Percentiles rank a stretch among this genome's conserved stretches.
These are phyloP conservation scores for Melipona quadrifasciata DNA, from an alignment of 1,140 invertebrate genomes.

Conservation along the genomic window DNA sequence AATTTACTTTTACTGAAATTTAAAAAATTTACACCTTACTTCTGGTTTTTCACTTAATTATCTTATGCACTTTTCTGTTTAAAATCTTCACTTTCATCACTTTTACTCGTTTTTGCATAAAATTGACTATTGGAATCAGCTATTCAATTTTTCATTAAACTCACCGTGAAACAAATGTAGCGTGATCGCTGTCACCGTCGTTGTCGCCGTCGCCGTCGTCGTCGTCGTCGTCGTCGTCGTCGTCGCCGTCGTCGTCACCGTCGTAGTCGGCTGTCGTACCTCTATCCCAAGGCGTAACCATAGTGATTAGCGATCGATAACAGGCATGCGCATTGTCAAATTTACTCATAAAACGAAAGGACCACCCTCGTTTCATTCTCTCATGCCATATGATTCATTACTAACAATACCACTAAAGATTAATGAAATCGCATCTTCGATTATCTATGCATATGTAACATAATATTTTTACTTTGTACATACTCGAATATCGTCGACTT, in stretches of 20 bases:
- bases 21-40: neutral
- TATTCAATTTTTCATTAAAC: conserved; percentile 2
- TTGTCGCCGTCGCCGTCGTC: conserved; percentile 32
- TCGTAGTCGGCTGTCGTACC: conserved; percentile 50
- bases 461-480: neutral
- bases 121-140: neutral
- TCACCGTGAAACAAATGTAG: conserved; percentile 25
- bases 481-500: neutral
- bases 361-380: conserved; percentile 14
- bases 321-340: conserved; percentile 70
- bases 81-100: conserved; percentile 15
- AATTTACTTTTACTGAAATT: neutral
- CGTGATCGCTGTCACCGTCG: conserved; percentile 28
- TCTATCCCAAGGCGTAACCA: conserved; percentile 74
- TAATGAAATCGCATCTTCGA: conserved; percentile 6
- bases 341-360: conserved; percentile 24
- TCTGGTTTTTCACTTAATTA: neutral
- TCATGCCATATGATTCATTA: conserved; percentile 4
- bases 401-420: neutral
- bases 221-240: conserved; percentile 35
- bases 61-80: neutral
- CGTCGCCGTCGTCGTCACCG: conserved; percentile 33
- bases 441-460: neutral
- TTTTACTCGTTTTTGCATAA: neutral
- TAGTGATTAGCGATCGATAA: conserved; percentile 77